Base-by-base conservation (phyloP, 2,888 invertebrate species). In the Aphrophora alni region DNA sequence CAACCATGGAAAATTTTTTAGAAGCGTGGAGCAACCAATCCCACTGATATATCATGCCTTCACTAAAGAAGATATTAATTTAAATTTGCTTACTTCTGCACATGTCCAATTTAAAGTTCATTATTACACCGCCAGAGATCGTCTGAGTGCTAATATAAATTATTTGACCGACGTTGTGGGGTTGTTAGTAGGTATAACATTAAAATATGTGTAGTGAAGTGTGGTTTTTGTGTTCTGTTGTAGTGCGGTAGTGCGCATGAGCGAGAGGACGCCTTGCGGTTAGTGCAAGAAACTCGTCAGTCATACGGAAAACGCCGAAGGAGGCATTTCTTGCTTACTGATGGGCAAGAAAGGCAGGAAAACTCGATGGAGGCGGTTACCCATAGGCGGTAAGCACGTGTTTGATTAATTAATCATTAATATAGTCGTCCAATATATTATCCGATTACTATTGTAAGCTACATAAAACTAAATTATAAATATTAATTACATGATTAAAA, bases 311-410 rank as follows among this genome's bases (percentile, higher is more conserved):
- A 59, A 59, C 59, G 59, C 59, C 59, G 59, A 21, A 2, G 21
- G 59, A n/a, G 59, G 21, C 10, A n/a, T 21, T n/a, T 59, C 59
- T 59, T 59, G 14, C 74, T 17, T 14, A n/a, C 74, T 44, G 26
- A 92, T 92, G 92, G 92, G 92, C 87, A 92, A 91, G 88, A 91
- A 91, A 88, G 89, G 89, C 84, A 88, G 91, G 87, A 92, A 91
- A 88, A 92, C 92, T 85, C 90, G 91, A 88, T 92, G 92, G 92
- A 90, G 91, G 88, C 90, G 91, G 85, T 89, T 92, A 85, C 90
- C 91, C 84, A 91, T 92, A 86, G 90, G 89, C 85, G 84, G 91
- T 91, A 87, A 89, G 89, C 88, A 83, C 74, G 28, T 73, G 33
- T 2, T 5, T 71, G 14, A 5, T 59, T 59, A 2, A 44, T 44